These are phyloP conservation scores for Philereme vetulata DNA, from an alignment of 2,888 invertebrate species.

Conservation along the genomic window DNA sequence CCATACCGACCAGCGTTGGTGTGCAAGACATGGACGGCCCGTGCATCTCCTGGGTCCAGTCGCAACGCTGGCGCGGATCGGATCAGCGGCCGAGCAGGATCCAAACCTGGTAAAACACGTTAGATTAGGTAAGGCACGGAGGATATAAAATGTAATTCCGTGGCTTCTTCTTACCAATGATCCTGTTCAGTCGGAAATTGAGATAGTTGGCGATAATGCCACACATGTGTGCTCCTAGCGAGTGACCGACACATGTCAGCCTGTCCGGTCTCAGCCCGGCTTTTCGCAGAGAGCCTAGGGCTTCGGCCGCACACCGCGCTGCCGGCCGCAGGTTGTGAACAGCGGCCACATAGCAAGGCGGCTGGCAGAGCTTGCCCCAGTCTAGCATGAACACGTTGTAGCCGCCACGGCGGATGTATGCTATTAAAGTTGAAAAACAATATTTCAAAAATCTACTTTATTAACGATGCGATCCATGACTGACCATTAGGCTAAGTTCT, in stretches of 20 bases:
- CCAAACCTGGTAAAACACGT: conserved; percentile 77
- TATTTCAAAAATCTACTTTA: neutral
- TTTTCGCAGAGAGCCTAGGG: conserved; percentile 85
- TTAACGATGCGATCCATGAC: no score
- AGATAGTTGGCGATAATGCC: conserved; percentile 89
- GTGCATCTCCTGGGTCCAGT: conserved; percentile 89
- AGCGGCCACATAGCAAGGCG: conserved; percentile 89
- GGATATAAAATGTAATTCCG: neutral
- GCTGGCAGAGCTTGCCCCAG: conserved; percentile 88
- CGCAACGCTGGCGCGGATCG: conserved; percentile 85
- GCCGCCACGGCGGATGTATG: conserved; percentile 88
- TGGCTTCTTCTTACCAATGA: conserved; percentile 81
- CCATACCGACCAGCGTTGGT: conserved; percentile 92
- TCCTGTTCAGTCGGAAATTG: conserved; percentile 88
- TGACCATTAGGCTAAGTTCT: no score
- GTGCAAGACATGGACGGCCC: conserved; percentile 90
- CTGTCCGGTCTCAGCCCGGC: conserved; percentile 86
- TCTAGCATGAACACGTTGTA: conserved; percentile 91
- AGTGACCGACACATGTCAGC: conserved; percentile 91
- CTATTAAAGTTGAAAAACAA: conserved; percentile 58
- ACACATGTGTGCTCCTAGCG: conserved; percentile 90
- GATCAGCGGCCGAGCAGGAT: conserved; percentile 90
- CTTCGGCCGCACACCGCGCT: conserved; percentile 87
- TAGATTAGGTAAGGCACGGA: neutral
- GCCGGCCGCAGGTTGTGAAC: conserved; percentile 90